Conservation (phyloP, 2,113 vertebrate genomes). For the Poeciliopsis turrubarensis region DNA sequence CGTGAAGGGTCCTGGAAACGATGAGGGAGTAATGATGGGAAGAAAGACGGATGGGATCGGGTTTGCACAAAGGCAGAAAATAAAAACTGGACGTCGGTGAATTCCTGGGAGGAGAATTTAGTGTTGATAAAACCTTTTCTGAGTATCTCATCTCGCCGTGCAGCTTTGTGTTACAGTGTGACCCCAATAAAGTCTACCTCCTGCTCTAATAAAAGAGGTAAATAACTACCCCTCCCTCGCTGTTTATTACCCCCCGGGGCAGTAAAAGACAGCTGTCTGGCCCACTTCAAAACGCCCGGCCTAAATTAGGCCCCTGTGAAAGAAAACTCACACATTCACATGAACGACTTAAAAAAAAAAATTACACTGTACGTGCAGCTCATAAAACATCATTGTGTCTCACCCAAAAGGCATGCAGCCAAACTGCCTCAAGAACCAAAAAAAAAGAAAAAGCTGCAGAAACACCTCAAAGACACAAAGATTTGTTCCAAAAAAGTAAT, state of each 20-base stretch:
- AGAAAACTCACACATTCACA: constrained; percentile 44
- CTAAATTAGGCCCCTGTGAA: constrained; percentile 58
- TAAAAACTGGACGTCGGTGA: constrained; percentile 21
- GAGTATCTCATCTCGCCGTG: constrained; percentile 59
- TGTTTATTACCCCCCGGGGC: constrained; percentile 82
- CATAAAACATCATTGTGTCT: constrained; percentile 55
- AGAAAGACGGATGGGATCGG: constrained; percentile 40
- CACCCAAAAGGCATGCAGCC: constrained; percentile 34
- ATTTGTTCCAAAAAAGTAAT: constrained; percentile 18
- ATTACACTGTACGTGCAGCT: constrained; percentile 58
- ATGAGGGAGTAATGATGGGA: constrained; percentile 20
- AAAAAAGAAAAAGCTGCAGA: constrained; percentile 12
- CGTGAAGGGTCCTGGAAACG: constrained; percentile 55
- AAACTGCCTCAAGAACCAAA: constrained; percentile 13
- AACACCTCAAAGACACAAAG: constrained; percentile 1
- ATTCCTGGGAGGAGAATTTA: constrained; percentile 60
- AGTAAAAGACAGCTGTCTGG: constrained; percentile 84
- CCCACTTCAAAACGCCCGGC: constrained; percentile 60
- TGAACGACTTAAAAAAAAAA: constrained; percentile 58
- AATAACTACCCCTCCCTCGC: constrained; percentile 78
- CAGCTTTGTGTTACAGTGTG: constrained; percentile 83
- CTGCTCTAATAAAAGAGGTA: constrained; percentile 79
- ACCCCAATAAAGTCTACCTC: constrained; percentile 81
- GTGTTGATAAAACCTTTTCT: constrained; percentile 43
- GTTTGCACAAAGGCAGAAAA: constrained; percentile 16